These are phyloP conservation scores for Diorhabda elongata DNA, from an alignment of 1,140 invertebrate species.

Conservation along the genomic window DNA sequence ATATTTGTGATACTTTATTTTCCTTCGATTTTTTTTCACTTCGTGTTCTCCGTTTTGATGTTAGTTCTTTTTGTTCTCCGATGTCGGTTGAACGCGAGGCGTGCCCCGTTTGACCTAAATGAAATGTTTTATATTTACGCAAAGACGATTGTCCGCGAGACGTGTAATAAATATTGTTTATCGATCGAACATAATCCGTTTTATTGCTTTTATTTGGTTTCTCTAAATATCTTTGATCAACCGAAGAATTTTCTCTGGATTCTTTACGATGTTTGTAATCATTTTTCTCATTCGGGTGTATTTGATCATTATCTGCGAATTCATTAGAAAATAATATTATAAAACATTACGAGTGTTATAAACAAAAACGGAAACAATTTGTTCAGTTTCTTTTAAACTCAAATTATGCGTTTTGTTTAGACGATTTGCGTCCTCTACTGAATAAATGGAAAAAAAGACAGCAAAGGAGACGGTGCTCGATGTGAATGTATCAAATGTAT, in stretches of 20 bases:
- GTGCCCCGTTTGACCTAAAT: conserved; percentile 1
- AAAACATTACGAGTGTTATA: too few relatives aligned
- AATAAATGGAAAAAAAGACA: too few relatives aligned
- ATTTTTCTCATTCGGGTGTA: neutral
- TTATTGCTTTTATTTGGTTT: neutral
- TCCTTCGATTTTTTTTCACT: conserved; percentile 2
- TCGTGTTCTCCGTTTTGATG: neutral
- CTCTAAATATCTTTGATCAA: neutral
- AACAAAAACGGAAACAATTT: too few relatives aligned
- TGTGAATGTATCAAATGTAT: too few relatives aligned
- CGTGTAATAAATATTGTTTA: neutral
- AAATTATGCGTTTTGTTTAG: too few relatives aligned
- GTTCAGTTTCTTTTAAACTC: too few relatives aligned
- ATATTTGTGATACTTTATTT: conserved; percentile 2
- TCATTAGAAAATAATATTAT: too few relatives aligned
- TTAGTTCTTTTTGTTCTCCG: neutral
- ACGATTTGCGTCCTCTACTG: too few relatives aligned
- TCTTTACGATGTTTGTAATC: neutral
- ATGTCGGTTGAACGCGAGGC: neutral
- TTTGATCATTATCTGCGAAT: too few relatives aligned
- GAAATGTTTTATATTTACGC: conserved; percentile 12
- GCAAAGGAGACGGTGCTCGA: too few relatives aligned
- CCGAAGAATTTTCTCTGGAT: neutral
- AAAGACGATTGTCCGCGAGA: neutral
- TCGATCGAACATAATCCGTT: neutral